Conservation (phyloP, 2,888 invertebrate genomes). For the Diploptera punctata region DNA sequence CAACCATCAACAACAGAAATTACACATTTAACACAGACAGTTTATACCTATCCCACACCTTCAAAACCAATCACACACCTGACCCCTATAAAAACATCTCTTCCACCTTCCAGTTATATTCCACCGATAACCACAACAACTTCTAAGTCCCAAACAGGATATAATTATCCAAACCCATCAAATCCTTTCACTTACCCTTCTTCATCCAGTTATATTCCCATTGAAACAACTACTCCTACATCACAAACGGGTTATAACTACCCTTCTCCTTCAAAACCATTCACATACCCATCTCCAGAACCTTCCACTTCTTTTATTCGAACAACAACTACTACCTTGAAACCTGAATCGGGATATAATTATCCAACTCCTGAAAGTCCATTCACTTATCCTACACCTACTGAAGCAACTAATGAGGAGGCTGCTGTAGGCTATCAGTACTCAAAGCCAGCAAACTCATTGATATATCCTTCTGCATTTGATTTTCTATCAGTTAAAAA, state of each 20-base stretch:
- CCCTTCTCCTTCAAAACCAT: background rate
- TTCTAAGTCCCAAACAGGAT: background rate
- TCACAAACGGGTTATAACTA: constrained; percentile 17
- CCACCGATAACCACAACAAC: too few relatives aligned
- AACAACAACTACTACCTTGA: too few relatives aligned
- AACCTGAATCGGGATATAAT: constrained; percentile 8
- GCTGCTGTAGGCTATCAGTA: background rate
- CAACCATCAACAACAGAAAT: too few relatives aligned
- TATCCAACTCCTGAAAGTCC: constrained; percentile 4
- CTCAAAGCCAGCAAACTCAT: background rate
- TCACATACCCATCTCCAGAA: constrained; percentile 26
- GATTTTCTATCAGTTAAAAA: too few relatives aligned
- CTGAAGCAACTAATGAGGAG: background rate
- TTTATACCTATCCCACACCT: too few relatives aligned
- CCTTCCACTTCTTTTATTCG: background rate
- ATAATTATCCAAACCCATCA: constrained; percentile 2
- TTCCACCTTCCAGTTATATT: too few relatives aligned
- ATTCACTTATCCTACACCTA: constrained; percentile 30
- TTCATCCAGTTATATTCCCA: constrained; percentile 21
- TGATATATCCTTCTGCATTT: background rate
- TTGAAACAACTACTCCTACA: background rate
- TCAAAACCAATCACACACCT: too few relatives aligned
- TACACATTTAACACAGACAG: too few relatives aligned
- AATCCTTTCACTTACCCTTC: constrained; percentile 22
- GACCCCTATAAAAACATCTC: too few relatives aligned